Evolutionary conservation across 1,140 invertebrate genomes (phyloP).

Genomic region (Kradibia gibbosae): DNA sequence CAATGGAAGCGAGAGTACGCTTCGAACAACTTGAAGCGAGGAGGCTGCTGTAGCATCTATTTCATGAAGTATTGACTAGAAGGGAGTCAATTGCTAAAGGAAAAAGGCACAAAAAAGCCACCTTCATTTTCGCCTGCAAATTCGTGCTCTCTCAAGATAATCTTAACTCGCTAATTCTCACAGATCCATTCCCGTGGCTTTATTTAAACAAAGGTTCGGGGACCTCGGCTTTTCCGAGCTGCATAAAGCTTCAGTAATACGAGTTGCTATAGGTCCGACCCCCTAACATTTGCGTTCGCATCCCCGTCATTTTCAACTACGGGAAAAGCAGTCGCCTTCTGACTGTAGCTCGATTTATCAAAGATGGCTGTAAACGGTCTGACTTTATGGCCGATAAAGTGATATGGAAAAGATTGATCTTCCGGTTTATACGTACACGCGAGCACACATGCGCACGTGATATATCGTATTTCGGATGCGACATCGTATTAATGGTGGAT

Average conservation of each 20-base stretch:
- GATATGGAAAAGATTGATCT: conserved; percentile 55
- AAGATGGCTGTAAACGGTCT: conserved; percentile 49
- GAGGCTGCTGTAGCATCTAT: too few species aligned
- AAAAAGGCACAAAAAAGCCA: too few species aligned
- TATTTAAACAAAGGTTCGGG: not conserved
- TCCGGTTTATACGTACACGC: not conserved
- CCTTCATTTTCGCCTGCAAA: too few species aligned
- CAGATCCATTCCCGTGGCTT: not conserved
- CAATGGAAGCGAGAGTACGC: not conserved
- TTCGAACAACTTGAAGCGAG: not conserved
- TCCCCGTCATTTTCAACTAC: conserved; percentile 21
- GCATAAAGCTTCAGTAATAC: not conserved
- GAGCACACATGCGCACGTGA: too few species aligned
- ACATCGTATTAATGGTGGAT: not conserved
- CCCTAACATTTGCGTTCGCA: not conserved
- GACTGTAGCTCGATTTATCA: not conserved
- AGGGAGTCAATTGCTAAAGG: too few species aligned
- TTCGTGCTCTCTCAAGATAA: too few species aligned
- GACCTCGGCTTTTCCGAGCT: not conserved
- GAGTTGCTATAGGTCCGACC: not conserved
- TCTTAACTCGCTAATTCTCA: not conserved
- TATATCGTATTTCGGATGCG: not conserved
- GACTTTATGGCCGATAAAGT: conserved; percentile 57
- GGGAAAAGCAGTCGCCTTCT: not conserved
- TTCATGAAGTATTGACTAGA: too few species aligned